These are phyloP conservation scores for Lonchura striata DNA, from an alignment of 2,113 vertebrate species.

Conservation along the genomic window DNA sequence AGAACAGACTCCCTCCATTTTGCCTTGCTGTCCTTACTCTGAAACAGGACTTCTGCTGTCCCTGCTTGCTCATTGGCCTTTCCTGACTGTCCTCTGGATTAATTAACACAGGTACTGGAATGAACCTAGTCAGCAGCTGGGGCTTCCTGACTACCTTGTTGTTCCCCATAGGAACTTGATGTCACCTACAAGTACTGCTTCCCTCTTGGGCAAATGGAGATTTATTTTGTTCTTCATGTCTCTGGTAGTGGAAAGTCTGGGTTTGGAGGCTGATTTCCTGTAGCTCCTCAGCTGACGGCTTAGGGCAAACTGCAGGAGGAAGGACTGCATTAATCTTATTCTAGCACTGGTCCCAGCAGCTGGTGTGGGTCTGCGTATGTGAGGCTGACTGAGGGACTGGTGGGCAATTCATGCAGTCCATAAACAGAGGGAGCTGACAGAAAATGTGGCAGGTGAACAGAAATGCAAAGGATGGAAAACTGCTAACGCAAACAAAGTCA, in stretches of 20 bases:
- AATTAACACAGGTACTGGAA: not conserved
- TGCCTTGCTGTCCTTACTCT: not conserved
- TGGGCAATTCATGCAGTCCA: not conserved
- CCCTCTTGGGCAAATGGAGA: not conserved
- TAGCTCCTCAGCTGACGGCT: not conserved
- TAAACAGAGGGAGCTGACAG: not conserved
- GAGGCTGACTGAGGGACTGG: not conserved
- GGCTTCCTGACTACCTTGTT: not conserved
- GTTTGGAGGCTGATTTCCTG: not conserved
- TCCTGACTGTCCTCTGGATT: not conserved
- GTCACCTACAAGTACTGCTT: not conserved
- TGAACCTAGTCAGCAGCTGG: not conserved
- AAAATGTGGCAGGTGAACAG: not conserved
- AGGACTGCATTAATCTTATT: not conserved
- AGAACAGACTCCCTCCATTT: not conserved
- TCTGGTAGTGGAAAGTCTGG: not conserved
- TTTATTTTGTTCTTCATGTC: not conserved
- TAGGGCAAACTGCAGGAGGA: not conserved
- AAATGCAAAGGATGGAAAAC: not conserved
- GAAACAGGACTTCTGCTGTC: not conserved
- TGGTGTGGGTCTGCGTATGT: accelerated
- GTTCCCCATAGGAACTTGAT: not conserved
- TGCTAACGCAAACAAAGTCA: not conserved
- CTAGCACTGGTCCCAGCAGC: not conserved
- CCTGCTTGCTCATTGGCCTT: not conserved